Percentiles rank a stretch among this genome's conserved stretches.
Conservation (phyloP, 2,113 vertebrate species). For the Thinocorus orbignyianus region DNA sequence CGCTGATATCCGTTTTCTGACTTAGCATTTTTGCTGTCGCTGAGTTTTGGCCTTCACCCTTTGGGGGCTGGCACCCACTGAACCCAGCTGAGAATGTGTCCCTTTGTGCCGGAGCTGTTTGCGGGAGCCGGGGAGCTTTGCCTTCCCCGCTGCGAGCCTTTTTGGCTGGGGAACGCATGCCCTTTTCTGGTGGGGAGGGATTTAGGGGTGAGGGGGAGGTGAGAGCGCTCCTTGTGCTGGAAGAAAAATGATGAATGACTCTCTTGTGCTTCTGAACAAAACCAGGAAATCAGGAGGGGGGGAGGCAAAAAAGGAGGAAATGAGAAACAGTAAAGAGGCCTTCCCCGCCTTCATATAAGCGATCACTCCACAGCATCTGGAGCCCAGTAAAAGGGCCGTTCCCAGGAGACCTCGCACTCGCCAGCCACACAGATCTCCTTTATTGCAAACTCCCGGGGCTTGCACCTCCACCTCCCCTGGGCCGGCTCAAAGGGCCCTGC, state of each 20-base stretch:
- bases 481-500: neutral
- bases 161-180: constrained; percentile 41
- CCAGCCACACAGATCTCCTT: constrained; percentile 41
- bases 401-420: constrained; percentile 29
- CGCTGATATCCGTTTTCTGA: neutral
- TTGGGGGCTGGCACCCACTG: constrained; percentile 33
- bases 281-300: constrained; percentile 45
- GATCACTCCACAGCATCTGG: constrained; percentile 61
- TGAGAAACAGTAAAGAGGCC: constrained; percentile 63
- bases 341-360: constrained; percentile 55
- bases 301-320: constrained; percentile 55
- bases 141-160: constrained; percentile 52
- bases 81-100: constrained; percentile 52
- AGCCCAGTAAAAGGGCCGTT: constrained; percentile 47
- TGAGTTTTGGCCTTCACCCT: constrained; percentile 40
- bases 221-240: constrained; percentile 62
- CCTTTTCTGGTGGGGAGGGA: constrained; percentile 62
- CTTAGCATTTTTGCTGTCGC: constrained; percentile 10
- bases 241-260: constrained; percentile 69
- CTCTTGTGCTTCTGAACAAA: constrained; percentile 71
- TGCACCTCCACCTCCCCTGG: neutral
- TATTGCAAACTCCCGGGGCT: neutral
- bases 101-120: constrained; percentile 31
- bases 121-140: constrained; percentile 33
- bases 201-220: constrained; percentile 63